A percentile compares a stretch with the other conserved stretches of the same genome.
phyloP scores from a whole-genome alignment of 2,113 vertebrate genomes.

The Sitta europaea region DNA sequence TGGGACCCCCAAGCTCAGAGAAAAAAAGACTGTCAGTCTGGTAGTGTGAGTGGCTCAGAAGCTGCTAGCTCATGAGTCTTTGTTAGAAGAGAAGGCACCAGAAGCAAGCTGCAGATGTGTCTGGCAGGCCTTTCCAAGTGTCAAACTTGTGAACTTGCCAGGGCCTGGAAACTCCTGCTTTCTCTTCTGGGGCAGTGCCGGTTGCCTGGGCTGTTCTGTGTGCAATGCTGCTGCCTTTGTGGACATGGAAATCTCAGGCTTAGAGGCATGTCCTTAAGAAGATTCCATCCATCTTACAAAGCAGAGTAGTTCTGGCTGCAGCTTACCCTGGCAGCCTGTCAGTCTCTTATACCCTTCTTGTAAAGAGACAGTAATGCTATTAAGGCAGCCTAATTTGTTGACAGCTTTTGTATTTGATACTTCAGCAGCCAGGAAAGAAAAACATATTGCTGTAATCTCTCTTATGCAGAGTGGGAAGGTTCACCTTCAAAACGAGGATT shows the following conservation, averaged over 20 bases:
- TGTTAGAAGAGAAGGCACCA: neutral
- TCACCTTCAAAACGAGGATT: constrained; percentile 37
- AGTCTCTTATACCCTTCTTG: neutral
- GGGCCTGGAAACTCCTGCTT: neutral
- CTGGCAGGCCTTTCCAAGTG: neutral
- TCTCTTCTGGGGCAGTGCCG: neutral
- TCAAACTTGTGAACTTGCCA: neutral
- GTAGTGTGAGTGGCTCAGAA: neutral
- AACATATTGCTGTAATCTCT: neutral
- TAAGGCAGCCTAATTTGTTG: constrained; percentile 38
- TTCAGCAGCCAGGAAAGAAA: neutral
- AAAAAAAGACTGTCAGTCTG: neutral
- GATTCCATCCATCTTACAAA: neutral
- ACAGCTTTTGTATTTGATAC: constrained; percentile 29
- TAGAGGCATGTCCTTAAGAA: neutral
- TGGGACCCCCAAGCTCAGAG: neutral
- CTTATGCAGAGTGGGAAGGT: neutral
- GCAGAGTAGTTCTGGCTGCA: constrained; percentile 16
- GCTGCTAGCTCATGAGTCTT: neutral
- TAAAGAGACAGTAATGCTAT: constrained; percentile 32
- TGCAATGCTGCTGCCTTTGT: neutral
- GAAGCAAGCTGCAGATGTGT: neutral
- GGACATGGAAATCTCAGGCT: neutral
- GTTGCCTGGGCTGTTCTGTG: neutral
- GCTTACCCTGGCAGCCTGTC: constrained; percentile 2